A percentile compares a stretch with the other conserved stretches of the same genome.
Conservation (phyloP, 2,113 vertebrate species). For the Myrmecobius fasciatus region DNA sequence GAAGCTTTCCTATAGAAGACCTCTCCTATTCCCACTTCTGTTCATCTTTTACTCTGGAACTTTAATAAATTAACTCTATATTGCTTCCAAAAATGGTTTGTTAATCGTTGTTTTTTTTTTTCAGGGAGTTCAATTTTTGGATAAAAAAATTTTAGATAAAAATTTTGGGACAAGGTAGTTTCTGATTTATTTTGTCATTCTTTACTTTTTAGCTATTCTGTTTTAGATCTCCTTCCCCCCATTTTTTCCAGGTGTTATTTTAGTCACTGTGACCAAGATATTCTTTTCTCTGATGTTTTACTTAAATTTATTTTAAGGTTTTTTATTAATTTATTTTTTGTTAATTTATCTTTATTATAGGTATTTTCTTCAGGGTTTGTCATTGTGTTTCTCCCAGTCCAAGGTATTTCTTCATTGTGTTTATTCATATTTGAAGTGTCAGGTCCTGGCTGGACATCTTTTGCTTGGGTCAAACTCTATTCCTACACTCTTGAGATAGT, state of each 20-base stretch:
- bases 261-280: background rate
- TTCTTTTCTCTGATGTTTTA: background rate
- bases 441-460: background rate
- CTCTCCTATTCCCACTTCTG: background rate
- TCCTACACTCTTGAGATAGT: background rate
- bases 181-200: background rate
- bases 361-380: background rate
- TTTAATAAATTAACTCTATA: background rate
- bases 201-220: background rate
- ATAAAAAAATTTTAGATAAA: background rate
- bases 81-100: background rate
- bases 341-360: no score
- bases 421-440: background rate
- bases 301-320: background rate
- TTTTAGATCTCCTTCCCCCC: background rate
- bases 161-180: no score
- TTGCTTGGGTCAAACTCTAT: background rate
- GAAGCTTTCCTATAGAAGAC: no score
- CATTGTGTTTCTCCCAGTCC: background rate
- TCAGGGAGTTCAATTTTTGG: background rate
- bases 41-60: background rate
- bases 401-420: background rate
- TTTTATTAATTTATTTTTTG: background rate
- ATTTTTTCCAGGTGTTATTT: background rate
- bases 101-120: background rate